A percentile compares a stretch with the other conserved stretches of the same genome.
phyloP scores from a whole-genome alignment of 2,797 vertebrate species.

The Picus viridis region DNA sequence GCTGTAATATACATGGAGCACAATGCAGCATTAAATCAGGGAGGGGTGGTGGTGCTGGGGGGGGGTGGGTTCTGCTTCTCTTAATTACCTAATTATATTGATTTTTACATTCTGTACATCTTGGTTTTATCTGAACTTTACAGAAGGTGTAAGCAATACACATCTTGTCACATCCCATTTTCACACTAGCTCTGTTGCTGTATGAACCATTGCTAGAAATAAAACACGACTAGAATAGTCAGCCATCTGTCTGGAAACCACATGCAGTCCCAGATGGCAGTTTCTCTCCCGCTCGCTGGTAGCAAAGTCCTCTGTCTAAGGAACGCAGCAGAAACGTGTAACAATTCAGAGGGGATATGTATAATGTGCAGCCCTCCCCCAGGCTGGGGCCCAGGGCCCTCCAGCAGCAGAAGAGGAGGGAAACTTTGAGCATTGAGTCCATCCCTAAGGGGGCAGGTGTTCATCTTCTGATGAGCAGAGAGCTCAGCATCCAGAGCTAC shows the following conservation, averaged over 20 bases:
- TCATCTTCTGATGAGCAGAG: background rate
- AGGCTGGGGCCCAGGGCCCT: background rate
- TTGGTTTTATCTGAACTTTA: conserved; percentile 71
- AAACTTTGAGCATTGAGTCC: background rate
- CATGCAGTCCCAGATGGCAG: conserved; percentile 73
- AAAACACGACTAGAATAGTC: conserved; percentile 72
- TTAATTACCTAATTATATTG: conserved; percentile 68
- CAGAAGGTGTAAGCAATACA: conserved; percentile 71
- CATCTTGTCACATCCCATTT: conserved; percentile 77
- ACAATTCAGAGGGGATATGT: conserved; percentile 54
- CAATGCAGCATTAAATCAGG: conserved; percentile 16
- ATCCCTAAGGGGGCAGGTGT: background rate
- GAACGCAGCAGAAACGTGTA: conserved; percentile 66
- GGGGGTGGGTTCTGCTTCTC: background rate
- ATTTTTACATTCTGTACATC: conserved; percentile 55
- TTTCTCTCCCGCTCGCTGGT: conserved; percentile 71
- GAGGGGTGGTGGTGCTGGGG: background rate
- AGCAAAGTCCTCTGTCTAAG: conserved; percentile 73
- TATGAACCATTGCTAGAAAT: conserved; percentile 76
- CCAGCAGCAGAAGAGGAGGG: background rate
- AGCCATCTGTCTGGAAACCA: conserved; percentile 78
- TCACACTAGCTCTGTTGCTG: conserved; percentile 69
- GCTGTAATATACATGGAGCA: background rate
- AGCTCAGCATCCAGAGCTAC: background rate
- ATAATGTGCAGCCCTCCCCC: background rate